Base-by-base conservation (phyloP, 2,888 invertebrate species). In the Magallana nippona region DNA sequence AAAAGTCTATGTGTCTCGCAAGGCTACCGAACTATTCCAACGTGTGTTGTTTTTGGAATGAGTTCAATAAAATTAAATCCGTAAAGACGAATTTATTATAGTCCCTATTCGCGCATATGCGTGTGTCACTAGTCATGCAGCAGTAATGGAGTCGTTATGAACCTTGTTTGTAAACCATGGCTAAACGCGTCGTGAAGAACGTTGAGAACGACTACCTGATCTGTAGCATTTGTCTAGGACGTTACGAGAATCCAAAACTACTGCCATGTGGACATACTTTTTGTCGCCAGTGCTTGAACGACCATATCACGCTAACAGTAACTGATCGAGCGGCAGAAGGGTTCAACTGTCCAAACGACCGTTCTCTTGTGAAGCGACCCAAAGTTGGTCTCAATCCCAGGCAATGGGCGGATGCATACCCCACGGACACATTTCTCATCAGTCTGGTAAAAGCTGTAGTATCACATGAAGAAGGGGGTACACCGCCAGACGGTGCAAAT, bases 241-340 rank as follows among this genome's bases (percentile, higher is more conserved):
- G 89, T 10, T 89, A 89, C 79, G 83, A 82, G 13, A 88, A 89
- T 81, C 89, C 89, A 10, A 83, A 88, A 17, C 84, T 89, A 19
- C 81, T 89, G 15, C 88, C 89, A 11, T 89, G 89, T 83, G 89
- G 89, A n/a, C 89, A 89, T 82, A 88, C 87, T 13, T 89, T 89
- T 79, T 89, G 89, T 84, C 85, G 83, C 58, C 88, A 88, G 57
- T 89, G 89, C 78, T 82, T 89, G 19, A 82, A 85, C 3, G 89
- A 89, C 27, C 89, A 89, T 32, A 88, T 89, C 17, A 85, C 85
- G 63, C 88, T 88, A 82, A 89, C 89, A 10, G 88, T 89, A 10
- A 84, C 87, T n/a, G 86, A 89, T 57, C 83, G 87, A 17, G 85
- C 60, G 1, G 82, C 89, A 10, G 22, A 32, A 2, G 79, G 79